Evolutionary conservation across 2,113 vertebrate species (phyloP), one percentile per base, ranked within the genome.

Genomic region (Petromus typicus): DNA sequence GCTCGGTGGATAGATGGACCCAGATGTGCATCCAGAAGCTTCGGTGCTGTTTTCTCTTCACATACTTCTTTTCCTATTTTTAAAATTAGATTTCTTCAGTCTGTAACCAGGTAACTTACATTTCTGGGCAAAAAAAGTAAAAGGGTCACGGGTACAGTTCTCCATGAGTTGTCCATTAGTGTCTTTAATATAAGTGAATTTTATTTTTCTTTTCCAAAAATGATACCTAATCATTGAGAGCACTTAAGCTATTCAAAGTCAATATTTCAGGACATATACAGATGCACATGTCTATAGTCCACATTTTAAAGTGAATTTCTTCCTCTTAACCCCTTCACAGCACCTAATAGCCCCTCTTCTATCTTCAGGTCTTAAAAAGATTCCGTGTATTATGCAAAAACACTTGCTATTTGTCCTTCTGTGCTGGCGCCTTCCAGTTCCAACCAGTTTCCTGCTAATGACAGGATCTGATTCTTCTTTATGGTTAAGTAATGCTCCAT

Each of bases 131-230:
- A n/a, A 85, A 54, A 87, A 61, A n/a, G 37, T 51, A 32, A 23
- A 75, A 78, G 45, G 17, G 7, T n/a, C n/a, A n/a, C n/a, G n/a
- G n/a, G n/a, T n/a, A n/a, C n/a, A n/a, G n/a, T n/a, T n/a, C n/a
- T n/a, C 81, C 32, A 13, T 80, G 43, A 3, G 0, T 20, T 66
- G 40, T 73, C 14, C 48, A 34, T 51, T 86, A 63, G 22, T 95
- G 12, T 61, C 48, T 88, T 93, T 78, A 59, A 80, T 94, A 93
- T 32, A 89, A 79, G 34, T 16, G 66, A 30, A 16, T 78, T 91
- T 86, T 92, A 40, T 23, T 88, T 89, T 78, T 63, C 32, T 89
- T 79, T 76, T 40, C 83, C 20, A 79, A 63, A 94, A 43, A 23
- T 69, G 64, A 45, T 12, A 54, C 16, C 3, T 83, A 64, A 30